Base-by-base conservation (phyloP, 2,888 invertebrate species). In the Glomeris marginata region DNA sequence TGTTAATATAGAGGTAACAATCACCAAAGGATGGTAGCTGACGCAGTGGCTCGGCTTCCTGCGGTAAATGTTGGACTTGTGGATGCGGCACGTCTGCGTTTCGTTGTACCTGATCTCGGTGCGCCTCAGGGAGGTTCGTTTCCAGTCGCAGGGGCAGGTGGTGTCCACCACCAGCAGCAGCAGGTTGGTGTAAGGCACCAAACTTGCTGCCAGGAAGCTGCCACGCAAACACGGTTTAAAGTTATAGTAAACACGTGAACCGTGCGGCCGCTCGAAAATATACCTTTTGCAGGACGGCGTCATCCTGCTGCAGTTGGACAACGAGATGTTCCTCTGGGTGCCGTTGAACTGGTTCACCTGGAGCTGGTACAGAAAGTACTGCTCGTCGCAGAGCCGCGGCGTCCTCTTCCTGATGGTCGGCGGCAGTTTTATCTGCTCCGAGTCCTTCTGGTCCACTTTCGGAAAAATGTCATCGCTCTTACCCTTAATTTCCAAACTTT, bases 151-250 rank as follows among this genome's bases (percentile, higher is more conserved):
- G 1, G 36, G 20, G 47, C 63, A 62, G 2, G 56, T 46, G 22
- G 56, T 56, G 56, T 90, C 87, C 60, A 88, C 87, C 56, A 87
- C 88, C 55, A 90, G 72, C 56, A 90, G 71, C 61, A 90, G 84
- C 60, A 90, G 71, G 72, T 90, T 90, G 63, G 87, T 88, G 66
- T 85, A 83, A 45, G 81, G 85, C 62, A 90, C 85, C 70, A 86
- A 86, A 64, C 88, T 87, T 50, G 88, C 87, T 70, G 87, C 88
- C 70, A 88, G 88, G 22, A 87, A 87, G 62, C 88, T 84, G 70
- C 1, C n/a, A n/a, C n/a, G n/a, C n/a, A n/a, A n/a, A n/a, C n/a
- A n/a, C n/a, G n/a, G n/a, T n/a, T n/a, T n/a, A n/a, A n/a, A n/a
- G n/a, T n/a, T n/a, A n/a, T n/a, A n/a, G n/a, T n/a, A n/a, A n/a